Evolutionary conservation across 2,113 vertebrate species (phyloP).

Genomic region (Alouatta palliata): DNA sequence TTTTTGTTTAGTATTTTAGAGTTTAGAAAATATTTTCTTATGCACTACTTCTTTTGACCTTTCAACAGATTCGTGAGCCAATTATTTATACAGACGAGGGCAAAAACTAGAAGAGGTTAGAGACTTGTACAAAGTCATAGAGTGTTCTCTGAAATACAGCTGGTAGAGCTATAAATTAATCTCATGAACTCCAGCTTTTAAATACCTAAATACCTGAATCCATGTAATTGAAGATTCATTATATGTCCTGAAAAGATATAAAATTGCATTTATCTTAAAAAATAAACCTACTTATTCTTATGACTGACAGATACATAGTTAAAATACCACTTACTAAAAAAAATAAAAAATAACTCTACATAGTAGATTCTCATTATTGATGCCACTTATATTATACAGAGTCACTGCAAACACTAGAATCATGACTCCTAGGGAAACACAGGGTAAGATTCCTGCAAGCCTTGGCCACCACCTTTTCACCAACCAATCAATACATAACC

Average conservation of each 20-base stretch:
- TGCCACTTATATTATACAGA: background rate
- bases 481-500: background rate
- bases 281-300: background rate
- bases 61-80: background rate
- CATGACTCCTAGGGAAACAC: background rate
- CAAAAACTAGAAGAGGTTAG: background rate
- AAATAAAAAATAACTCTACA: background rate
- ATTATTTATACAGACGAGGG: background rate
- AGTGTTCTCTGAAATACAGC: background rate
- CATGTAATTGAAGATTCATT: background rate
- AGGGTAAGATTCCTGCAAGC: background rate
- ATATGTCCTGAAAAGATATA: background rate
- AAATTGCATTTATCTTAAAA: background rate
- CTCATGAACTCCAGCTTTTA: background rate
- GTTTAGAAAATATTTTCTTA: slow-evolving; percentile 7
- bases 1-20: background rate
- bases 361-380: background rate
- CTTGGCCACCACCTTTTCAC: background rate
- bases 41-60: background rate
- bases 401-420: background rate
- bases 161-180: background rate
- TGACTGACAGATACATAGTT: background rate
- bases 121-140: background rate
- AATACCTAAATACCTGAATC: background rate
- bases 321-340: background rate